Evolutionary conservation across 2,113 vertebrate genomes (phyloP).

Genomic region (Lepus timidus): DNA sequence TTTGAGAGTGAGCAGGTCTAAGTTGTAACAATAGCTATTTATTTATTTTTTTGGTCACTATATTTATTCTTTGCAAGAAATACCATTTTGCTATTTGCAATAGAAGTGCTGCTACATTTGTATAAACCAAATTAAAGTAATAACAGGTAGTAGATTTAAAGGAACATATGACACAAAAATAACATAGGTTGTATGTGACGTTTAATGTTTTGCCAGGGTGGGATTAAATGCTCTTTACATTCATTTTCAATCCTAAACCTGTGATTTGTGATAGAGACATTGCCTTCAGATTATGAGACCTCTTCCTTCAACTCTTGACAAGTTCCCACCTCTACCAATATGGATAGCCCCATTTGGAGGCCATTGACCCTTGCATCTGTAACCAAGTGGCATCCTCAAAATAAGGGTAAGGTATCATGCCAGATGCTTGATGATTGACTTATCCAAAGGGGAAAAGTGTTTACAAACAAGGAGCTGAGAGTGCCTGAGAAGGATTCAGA

Average conservation of each 20-base stretch:
- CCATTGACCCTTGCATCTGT: neutral
- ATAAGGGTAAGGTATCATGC: neutral
- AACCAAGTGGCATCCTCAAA: constrained; percentile 2
- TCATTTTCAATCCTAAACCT: neutral
- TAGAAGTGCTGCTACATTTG: neutral
- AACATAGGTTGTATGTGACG: neutral
- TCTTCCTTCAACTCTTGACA: neutral
- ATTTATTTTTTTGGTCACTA: neutral
- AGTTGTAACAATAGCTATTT: neutral
- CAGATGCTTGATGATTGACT: neutral
- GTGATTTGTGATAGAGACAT: neutral
- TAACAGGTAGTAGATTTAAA: constrained; percentile 35
- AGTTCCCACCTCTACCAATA: neutral
- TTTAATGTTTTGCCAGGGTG: constrained; percentile 3
- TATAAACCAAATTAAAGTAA: constrained; percentile 29
- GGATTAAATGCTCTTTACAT: neutral
- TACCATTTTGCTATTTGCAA: neutral
- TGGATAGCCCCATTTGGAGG: neutral
- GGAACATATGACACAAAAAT: neutral
- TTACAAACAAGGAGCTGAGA: neutral
- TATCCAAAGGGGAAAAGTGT: neutral
- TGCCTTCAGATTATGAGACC: neutral
- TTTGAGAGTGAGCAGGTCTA: neutral
- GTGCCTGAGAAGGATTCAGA: neutral
- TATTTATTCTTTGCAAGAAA: constrained; percentile 58